Evolutionary conservation across 2,113 vertebrate species (phyloP).

Genomic region (Anoura caudifer): DNA sequence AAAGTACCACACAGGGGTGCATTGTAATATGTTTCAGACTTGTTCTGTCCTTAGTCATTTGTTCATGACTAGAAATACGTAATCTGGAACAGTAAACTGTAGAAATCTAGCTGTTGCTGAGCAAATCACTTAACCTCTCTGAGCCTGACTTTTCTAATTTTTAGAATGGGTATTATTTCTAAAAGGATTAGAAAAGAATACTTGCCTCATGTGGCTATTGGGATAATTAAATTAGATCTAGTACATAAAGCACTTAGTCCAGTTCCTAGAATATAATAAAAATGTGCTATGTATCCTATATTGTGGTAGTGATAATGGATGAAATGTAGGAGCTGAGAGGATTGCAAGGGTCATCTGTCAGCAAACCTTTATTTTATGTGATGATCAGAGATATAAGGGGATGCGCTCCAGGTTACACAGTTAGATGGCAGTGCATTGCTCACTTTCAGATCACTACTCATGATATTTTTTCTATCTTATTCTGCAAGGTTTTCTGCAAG

Average conservation of each 20-base stretch:
- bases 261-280: background rate
- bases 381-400: background rate
- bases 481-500: background rate
- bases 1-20: background rate
- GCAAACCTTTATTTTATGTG: background rate
- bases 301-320: background rate
- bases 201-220: background rate
- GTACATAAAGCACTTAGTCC: background rate
- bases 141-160: background rate
- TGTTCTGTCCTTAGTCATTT: background rate
- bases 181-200: background rate
- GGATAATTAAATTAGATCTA: background rate
- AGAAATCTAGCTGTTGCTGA: background rate
- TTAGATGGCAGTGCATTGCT: background rate
- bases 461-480: background rate
- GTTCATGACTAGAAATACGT: background rate
- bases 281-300: background rate
- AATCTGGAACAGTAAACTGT: background rate
- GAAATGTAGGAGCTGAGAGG: background rate
- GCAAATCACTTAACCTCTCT: conserved; percentile 28
- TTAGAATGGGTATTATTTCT: background rate
- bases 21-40: background rate
- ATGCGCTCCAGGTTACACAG: background rate
- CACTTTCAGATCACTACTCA: background rate
- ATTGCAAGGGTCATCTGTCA: background rate